Conservation (phyloP, 2,888 invertebrate species). For the Himalopsyche kuldschensis region DNA sequence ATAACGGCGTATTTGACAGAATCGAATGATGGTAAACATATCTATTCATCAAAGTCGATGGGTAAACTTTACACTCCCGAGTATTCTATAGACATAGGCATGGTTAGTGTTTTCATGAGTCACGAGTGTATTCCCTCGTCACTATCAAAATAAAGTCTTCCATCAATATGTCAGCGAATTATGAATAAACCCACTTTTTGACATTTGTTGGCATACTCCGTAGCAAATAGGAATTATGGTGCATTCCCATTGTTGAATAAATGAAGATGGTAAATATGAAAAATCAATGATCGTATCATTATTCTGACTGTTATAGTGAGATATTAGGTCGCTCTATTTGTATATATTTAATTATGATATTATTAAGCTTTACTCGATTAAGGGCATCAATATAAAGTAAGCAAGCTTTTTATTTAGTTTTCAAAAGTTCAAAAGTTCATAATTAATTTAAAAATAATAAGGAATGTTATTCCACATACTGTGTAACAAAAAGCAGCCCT, state of each 20-base stretch:
- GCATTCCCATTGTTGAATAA: not conserved
- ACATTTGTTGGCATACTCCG: conserved; percentile 34
- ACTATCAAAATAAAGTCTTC: conserved; percentile 24
- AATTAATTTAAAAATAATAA: no score
- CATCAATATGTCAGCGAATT: conserved; percentile 37
- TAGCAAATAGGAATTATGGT: conserved; percentile 12
- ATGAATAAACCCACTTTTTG: conserved; percentile 36
- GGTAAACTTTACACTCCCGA: not conserved
- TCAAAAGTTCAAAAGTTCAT: no score
- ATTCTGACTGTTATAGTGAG: not conserved
- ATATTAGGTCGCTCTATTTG: not conserved
- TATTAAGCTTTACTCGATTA: no score
- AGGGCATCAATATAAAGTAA: no score
- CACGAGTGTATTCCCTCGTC: not conserved
- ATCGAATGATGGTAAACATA: not conserved
- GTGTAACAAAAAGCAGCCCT: no score
- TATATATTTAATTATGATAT: no score
- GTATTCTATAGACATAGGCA: not conserved
- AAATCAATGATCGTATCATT: not conserved
- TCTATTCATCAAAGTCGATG: not conserved
- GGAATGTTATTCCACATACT: no score
- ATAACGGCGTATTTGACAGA: not conserved
- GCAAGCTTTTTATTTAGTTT: no score
- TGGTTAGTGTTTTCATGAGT: not conserved
- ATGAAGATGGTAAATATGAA: not conserved